A percentile compares a stretch with the other conserved stretches of the same genome.
These are phyloP conservation scores for Zhengitettix transpicula DNA, from an alignment of 2,888 invertebrate genomes.

Conservation along the genomic window DNA sequence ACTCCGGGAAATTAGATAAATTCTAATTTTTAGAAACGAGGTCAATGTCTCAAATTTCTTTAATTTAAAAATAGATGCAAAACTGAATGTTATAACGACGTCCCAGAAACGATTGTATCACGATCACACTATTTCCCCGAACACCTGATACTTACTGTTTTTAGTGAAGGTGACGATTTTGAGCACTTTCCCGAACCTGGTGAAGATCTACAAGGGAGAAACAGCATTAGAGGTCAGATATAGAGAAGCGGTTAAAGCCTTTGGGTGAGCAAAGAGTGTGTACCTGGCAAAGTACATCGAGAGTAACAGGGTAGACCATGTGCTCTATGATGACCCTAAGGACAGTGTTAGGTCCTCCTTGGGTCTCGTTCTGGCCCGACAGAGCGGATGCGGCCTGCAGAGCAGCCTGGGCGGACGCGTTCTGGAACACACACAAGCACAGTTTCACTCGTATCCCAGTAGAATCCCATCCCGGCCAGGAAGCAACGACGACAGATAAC, in stretches of 20 bases:
- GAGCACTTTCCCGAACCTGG: slow-evolving; percentile 94
- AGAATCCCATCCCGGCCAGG: not conserved
- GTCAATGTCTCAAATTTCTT: too few relatives aligned
- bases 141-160: slow-evolving; percentile 66
- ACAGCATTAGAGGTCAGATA: not conserved
- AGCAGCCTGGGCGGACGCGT: slow-evolving; percentile 69
- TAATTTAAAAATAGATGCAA: too few relatives aligned
- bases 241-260: not conserved
- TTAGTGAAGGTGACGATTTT: slow-evolving; percentile 99
- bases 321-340: slow-evolving; percentile 97
- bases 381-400: slow-evolving; percentile 72
- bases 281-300: slow-evolving; percentile 88
- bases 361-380: slow-evolving; percentile 45
- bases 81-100: too few relatives aligned
- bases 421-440: slow-evolving; percentile 40
- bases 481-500: too few relatives aligned
- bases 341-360: slow-evolving; percentile 89
- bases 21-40: too few relatives aligned
- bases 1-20: too few relatives aligned
- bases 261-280: slow-evolving; percentile 15
- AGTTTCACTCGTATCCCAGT: not conserved
- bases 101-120: too few relatives aligned
- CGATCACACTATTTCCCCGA: too few relatives aligned
- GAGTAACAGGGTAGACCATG: slow-evolving; percentile 93
- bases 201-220: slow-evolving; percentile 71